Percentiles rank a stretch among this genome's conserved stretches.
These are phyloP conservation scores for Valencia hispanica DNA, from an alignment of 2,797 vertebrate species.

Conservation along the genomic window DNA sequence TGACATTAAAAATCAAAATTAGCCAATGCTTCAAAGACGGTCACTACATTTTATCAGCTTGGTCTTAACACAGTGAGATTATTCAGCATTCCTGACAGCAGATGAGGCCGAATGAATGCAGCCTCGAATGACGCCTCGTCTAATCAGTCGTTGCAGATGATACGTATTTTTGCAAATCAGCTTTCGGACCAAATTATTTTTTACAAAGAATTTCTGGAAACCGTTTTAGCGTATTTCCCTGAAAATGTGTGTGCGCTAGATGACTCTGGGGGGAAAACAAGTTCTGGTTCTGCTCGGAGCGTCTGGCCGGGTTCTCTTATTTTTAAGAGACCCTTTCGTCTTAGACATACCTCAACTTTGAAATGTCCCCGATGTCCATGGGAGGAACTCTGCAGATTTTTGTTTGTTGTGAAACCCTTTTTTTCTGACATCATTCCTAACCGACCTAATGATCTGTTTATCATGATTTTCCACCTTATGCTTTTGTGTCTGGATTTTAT, in stretches of 20 bases:
- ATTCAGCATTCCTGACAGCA: constrained; percentile 32
- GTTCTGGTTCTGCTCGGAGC: background rate
- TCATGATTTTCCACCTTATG: background rate
- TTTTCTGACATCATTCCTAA: background rate
- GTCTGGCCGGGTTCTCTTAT: too few species aligned
- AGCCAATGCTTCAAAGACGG: constrained; percentile 16
- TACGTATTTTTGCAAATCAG: constrained; percentile 81
- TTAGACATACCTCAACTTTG: constrained; percentile 11
- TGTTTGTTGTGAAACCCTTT: background rate
- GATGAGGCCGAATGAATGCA: constrained; percentile 16
- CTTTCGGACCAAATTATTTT: constrained; percentile 86
- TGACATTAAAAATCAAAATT: constrained; percentile 24
- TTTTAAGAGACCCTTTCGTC: background rate
- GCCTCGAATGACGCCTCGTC: constrained; percentile 42
- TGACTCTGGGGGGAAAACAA: too few species aligned
- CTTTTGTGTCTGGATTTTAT: background rate
- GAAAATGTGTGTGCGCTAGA: background rate
- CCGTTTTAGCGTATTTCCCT: constrained; percentile 28
- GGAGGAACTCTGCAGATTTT: background rate
- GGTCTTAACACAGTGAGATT: constrained; percentile 43
- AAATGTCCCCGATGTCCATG: background rate
- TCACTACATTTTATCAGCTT: constrained; percentile 59
- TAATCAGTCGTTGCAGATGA: constrained; percentile 68
- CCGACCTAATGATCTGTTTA: background rate
- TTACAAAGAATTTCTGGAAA: constrained; percentile 72